phyloP scores from a whole-genome alignment of 2,888 invertebrate species.

The Pterobdella sp. region DNA sequence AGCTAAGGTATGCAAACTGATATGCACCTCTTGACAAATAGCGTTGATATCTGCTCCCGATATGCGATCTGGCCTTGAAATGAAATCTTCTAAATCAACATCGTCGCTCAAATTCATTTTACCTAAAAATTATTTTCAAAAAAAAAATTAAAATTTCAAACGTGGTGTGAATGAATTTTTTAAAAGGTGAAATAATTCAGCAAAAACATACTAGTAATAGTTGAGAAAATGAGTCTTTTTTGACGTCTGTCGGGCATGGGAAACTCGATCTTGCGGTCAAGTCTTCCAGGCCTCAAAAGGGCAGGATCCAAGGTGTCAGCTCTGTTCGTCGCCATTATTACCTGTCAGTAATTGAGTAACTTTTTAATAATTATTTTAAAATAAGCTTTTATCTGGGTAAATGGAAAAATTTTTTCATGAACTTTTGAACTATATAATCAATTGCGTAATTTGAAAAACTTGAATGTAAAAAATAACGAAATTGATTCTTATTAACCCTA shows the following conservation, averaged over 20 bases:
- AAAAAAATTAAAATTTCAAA: no score
- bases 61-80: constrained; percentile 94
- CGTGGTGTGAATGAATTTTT: no score
- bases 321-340: constrained; percentile 90
- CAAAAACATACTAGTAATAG: constrained; percentile 65
- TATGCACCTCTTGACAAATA: constrained; percentile 92
- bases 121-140: no score
- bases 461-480: no score
- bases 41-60: constrained; percentile 99
- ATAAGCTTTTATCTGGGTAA: no score
- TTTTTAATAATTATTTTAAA: no score
- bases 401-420: no score
- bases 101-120: constrained; percentile 70
- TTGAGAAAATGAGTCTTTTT: constrained; percentile 93
- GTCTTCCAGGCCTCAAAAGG: constrained; percentile 80
- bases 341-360: constrained; percentile 51
- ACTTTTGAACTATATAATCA: no score
- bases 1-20: no score
- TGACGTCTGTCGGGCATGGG: constrained; percentile 81
- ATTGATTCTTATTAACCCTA: no score
- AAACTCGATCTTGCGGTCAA: constrained; percentile 97
- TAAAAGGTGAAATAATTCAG: no score
- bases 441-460: no score
- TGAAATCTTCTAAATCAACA: constrained; percentile 96
- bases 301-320: constrained; percentile 99